A percentile compares a stretch with the other conserved stretches of the same genome.
Evolutionary conservation across 2,888 invertebrate species (phyloP).

Genomic region (Chalcis sispes): DNA sequence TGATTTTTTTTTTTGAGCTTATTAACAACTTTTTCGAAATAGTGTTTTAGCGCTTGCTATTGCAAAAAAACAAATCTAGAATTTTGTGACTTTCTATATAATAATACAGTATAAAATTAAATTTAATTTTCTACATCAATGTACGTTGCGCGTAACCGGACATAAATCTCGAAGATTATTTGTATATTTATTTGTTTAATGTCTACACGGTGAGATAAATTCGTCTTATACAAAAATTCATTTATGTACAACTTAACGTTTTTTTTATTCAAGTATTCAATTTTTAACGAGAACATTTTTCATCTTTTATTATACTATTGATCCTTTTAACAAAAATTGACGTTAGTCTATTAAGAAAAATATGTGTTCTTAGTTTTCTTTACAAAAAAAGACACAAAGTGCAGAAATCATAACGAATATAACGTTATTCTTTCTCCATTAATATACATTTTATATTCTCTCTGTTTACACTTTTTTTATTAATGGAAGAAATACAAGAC

Average conservation of each 20-base stretch:
- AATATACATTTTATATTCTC: conserved; percentile 26
- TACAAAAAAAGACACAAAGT: conserved; percentile 20
- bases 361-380: conserved; percentile 28
- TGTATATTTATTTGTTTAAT: conserved; percentile 23
- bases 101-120: conserved; percentile 53
- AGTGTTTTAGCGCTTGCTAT: conserved; percentile 38
- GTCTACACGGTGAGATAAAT: conserved; percentile 41
- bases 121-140: conserved; percentile 45
- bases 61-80: conserved; percentile 26
- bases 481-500: conserved; percentile 48
- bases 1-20: conserved; percentile 37
- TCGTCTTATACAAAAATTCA: conserved; percentile 49
- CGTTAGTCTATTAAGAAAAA: conserved; percentile 40
- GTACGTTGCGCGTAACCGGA: conserved; percentile 21
- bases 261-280: conserved; percentile 21
- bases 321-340: conserved; percentile 29
- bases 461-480: conserved; percentile 33
- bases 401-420: conserved; percentile 31
- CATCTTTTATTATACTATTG: conserved; percentile 19
- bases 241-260: conserved; percentile 51
- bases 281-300: conserved; percentile 39
- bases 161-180: conserved; percentile 40
- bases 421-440: conserved; percentile 19
- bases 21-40: conserved; percentile 44
- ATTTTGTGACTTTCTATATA: conserved; percentile 31